A percentile compares a stretch with the other conserved stretches of the same genome.
These are phyloP conservation scores for Cephalopachus bancanus DNA, from an alignment of 2,797 vertebrate genomes.

Conservation along the genomic window DNA sequence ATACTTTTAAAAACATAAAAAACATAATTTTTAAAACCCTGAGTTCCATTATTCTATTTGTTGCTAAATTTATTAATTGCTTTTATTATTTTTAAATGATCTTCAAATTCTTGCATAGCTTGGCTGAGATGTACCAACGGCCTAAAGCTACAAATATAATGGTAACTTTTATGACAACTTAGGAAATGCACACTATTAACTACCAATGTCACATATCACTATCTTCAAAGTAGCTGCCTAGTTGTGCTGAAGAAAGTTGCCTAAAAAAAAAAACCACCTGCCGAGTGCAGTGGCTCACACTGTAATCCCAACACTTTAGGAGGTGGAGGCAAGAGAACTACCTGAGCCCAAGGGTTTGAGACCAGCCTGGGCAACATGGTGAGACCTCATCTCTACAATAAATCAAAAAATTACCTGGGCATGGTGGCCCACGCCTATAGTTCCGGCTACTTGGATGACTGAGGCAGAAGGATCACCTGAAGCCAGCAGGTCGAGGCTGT, in stretches of 20 bases:
- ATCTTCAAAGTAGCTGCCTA: background rate
- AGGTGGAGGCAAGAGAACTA: no score
- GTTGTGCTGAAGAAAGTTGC: background rate
- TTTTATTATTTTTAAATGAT: constrained; percentile 37
- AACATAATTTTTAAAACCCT: background rate
- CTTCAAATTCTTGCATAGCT: constrained; percentile 10
- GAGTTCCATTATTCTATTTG: background rate
- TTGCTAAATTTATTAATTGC: constrained; percentile 12
- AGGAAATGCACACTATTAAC: background rate
- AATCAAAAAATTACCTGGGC: no score
- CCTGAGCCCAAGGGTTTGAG: no score
- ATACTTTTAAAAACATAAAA: background rate
- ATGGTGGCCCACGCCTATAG: no score
- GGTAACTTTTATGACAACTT: constrained; percentile 12
- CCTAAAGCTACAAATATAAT: background rate
- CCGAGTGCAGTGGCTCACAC: no score
- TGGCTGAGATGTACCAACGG: constrained; percentile 11
- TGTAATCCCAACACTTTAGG: no score
- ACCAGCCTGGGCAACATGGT: no score
- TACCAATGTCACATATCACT: background rate
- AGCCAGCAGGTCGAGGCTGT: no score
- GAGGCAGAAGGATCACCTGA: no score
- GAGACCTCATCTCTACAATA: no score
- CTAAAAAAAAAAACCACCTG: constrained; percentile 5
- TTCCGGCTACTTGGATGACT: no score